phyloP scores from a whole-genome alignment of 2,888 invertebrate species.

The Stramonita haemastoma region DNA sequence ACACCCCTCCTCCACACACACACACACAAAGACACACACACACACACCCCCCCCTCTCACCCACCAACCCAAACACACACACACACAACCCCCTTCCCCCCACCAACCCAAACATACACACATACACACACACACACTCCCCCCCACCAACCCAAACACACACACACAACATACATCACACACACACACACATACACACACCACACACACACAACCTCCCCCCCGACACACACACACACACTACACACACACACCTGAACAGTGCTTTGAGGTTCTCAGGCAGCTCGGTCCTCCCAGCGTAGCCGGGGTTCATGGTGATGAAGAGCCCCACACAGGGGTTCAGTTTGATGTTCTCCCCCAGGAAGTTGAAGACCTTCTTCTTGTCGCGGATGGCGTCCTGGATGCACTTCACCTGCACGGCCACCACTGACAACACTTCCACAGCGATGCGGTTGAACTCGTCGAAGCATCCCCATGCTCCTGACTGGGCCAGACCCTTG shows the following conservation, averaged over 20 bases:
- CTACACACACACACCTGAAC: conserved; percentile 71
- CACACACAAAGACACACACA: no score
- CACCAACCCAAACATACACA: background rate
- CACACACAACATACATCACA: background rate
- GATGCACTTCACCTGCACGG: conserved; percentile 87
- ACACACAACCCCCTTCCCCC: background rate
- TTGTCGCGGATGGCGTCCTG: conserved; percentile 93
- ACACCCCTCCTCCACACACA: no score
- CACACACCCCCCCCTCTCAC: no score
- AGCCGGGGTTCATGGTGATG: conserved; percentile 99
- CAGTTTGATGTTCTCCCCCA: conserved; percentile 93
- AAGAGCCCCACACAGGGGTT: conserved; percentile 94
- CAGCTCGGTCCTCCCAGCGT: conserved; percentile 87
- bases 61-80: background rate
- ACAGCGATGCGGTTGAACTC: conserved; percentile 98
- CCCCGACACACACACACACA: background rate
- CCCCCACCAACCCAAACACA: background rate
- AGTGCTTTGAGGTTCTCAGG: conserved; percentile 78
- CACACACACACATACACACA: conserved; percentile 12
- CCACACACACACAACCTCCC: background rate
- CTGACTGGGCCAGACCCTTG: conserved; percentile 97
- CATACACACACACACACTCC: background rate
- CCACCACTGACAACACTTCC: conserved; percentile 97
- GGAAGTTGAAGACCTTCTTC: conserved; percentile 92
- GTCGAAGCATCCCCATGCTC: conserved; percentile 98